Conservation (phyloP, 1,140 invertebrate genomes). For the Bombus haemorrhoidalis region DNA sequence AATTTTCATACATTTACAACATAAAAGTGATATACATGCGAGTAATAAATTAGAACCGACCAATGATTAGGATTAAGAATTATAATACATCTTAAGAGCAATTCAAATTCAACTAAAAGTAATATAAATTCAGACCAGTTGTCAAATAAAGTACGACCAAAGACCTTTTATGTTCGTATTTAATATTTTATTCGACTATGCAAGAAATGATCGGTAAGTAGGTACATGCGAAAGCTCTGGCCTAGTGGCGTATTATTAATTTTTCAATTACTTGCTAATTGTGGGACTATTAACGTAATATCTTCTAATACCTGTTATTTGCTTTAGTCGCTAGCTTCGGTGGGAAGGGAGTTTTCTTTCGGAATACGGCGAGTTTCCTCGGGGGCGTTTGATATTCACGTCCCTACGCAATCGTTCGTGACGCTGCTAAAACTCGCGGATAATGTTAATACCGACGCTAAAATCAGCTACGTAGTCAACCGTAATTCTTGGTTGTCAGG, state of each 20-base stretch:
- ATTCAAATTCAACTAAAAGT: not conserved
- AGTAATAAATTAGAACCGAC: not conserved
- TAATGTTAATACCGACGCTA: not conserved
- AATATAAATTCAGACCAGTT: not conserved
- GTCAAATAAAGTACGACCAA: not conserved
- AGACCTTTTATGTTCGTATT: not conserved
- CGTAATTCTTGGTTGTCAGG: conserved; percentile 20
- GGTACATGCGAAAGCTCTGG: not conserved
- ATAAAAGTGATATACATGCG: too few relatives aligned
- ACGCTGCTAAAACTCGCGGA: conserved; percentile 17
- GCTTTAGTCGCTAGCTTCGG: not conserved
- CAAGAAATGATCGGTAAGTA: not conserved
- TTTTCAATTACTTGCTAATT: conserved; percentile 23
- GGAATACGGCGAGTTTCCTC: not conserved
- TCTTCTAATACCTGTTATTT: conserved; percentile 32
- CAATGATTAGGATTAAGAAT: not conserved
- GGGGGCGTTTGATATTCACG: conserved; percentile 5
- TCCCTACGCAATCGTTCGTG: conserved; percentile 18
- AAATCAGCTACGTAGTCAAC: conserved; percentile 1
- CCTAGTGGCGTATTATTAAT: conserved; percentile 8
- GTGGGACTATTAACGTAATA: not conserved
- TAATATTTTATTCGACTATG: not conserved
- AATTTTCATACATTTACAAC: too few relatives aligned
- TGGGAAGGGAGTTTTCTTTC: not conserved
- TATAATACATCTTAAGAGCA: not conserved